Percentiles rank a stretch among this genome's conserved stretches.
Evolutionary conservation across 2,113 vertebrate genomes (phyloP).

Genomic region (Scatophagus argus): DNA sequence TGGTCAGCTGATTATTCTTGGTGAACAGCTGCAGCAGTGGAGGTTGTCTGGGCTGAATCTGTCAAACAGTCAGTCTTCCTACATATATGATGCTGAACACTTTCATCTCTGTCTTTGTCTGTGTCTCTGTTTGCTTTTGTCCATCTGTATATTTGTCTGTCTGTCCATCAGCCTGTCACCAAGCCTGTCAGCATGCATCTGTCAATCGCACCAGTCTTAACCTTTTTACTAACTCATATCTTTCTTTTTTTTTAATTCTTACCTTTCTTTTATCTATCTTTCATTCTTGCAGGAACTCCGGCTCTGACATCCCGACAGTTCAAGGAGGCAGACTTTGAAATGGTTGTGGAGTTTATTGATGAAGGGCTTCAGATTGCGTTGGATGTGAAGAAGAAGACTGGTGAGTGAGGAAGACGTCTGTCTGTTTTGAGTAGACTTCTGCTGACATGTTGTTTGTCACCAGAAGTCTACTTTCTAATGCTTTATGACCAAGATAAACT

Average conservation of each 20-base stretch:
- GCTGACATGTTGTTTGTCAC: background rate
- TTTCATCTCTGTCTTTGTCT: conserved; percentile 29
- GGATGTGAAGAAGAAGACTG: conserved; percentile 91
- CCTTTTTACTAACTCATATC: conserved; percentile 1
- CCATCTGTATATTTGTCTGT: conserved; percentile 11
- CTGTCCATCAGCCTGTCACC: background rate
- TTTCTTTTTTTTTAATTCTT: background rate
- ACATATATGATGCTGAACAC: background rate
- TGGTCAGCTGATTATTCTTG: conserved; percentile 1
- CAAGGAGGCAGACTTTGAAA: conserved; percentile 89
- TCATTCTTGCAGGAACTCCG: conserved; percentile 84
- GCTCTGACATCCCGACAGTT: conserved; percentile 93
- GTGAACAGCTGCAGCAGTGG: conserved; percentile 10
- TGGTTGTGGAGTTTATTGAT: conserved; percentile 91
- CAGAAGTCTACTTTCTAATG: background rate
- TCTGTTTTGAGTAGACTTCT: background rate
- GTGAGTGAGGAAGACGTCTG: conserved; percentile 74
- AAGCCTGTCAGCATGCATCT: conserved; percentile 14
- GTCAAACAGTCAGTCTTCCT: conserved; percentile 27
- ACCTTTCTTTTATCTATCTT: background rate
- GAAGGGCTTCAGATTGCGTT: conserved; percentile 90
- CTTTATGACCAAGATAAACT: background rate
- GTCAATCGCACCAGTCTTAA: background rate
- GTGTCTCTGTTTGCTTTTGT: conserved; percentile 23
- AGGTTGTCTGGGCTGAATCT: conserved; percentile 30